Conservation (phyloP, 2,113 vertebrate genomes). For the Prionailurus bengalensis region DNA sequence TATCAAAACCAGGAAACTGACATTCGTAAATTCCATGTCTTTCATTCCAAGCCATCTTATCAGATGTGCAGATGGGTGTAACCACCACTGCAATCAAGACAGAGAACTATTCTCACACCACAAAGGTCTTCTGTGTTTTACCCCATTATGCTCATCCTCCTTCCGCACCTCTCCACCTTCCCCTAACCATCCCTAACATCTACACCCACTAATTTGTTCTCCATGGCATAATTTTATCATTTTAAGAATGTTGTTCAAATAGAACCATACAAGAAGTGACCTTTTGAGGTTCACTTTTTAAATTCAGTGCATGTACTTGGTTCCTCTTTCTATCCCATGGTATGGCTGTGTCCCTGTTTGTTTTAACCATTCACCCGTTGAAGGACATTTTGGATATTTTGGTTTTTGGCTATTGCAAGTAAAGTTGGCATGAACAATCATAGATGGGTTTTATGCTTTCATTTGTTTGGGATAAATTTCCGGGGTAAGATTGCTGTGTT, state of each 20-base stretch:
- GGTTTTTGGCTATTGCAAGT: not conserved
- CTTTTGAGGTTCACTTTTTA: not conserved
- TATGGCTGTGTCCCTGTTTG: not conserved
- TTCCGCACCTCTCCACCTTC: not conserved
- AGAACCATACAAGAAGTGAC: not conserved
- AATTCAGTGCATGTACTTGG: not conserved
- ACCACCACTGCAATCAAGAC: not conserved
- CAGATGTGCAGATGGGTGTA: not conserved
- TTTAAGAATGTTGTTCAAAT: not conserved
- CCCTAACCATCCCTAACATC: not conserved
- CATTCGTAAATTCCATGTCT: not conserved
- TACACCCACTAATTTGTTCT: not conserved
- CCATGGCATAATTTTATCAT: not conserved
- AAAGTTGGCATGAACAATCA: not conserved
- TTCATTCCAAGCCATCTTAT: not conserved
- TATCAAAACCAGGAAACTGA: not conserved
- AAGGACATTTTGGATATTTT: not conserved
- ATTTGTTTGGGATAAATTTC: slow-evolving; percentile 4
- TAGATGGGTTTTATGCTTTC: not conserved
- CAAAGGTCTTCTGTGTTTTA: not conserved
- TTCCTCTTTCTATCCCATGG: not conserved
- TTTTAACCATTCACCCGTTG: not conserved
- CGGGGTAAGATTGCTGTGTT: not conserved
- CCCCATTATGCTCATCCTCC: not conserved
- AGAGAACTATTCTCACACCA: not conserved